A percentile compares a stretch with the other conserved stretches of the same genome.
Conservation (phyloP, 2,888 invertebrate genomes). For the Pammene fasciana region DNA sequence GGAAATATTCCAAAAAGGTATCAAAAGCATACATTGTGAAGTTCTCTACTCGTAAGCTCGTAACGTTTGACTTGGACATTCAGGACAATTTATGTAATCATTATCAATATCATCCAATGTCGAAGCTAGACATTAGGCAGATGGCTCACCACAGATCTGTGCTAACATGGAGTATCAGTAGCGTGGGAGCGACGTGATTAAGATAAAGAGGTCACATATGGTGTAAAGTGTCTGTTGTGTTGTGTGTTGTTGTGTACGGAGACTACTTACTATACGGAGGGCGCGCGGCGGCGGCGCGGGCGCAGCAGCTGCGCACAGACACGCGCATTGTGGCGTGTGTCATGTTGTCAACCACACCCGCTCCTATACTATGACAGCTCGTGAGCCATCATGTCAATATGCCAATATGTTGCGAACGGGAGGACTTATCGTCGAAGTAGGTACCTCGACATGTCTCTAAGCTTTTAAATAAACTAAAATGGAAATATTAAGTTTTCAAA, state of each 20-base stretch:
- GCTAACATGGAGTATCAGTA: constrained; percentile 12
- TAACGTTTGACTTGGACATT: too few relatives aligned
- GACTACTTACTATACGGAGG: neutral
- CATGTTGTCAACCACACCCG: constrained; percentile 5
- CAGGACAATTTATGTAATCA: neutral
- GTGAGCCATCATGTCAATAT: constrained; percentile 8
- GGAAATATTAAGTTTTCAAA: too few relatives aligned
- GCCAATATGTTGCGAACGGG: constrained; percentile 5
- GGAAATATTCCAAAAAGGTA: too few relatives aligned
- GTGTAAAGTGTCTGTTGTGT: constrained; percentile 16
- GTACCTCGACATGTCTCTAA: too few relatives aligned
- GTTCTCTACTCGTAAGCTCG: too few relatives aligned
- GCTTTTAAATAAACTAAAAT: too few relatives aligned
- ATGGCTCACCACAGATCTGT: constrained; percentile 22
- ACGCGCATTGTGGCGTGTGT: constrained; percentile 29
- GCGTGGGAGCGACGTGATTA: constrained; percentile 39
- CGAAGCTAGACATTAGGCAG: constrained; percentile 4
- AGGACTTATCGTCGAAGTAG: neutral
- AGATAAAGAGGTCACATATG: constrained; percentile 35
- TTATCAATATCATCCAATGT: neutral
- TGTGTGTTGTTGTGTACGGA: neutral
- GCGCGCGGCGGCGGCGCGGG: constrained; percentile 7
- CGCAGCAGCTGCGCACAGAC: constrained; percentile 19
- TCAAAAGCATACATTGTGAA: too few relatives aligned
- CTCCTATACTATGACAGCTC: constrained; percentile 25